phyloP scores from a whole-genome alignment of 2,797 vertebrate species.

The Myotis myotis region DNA sequence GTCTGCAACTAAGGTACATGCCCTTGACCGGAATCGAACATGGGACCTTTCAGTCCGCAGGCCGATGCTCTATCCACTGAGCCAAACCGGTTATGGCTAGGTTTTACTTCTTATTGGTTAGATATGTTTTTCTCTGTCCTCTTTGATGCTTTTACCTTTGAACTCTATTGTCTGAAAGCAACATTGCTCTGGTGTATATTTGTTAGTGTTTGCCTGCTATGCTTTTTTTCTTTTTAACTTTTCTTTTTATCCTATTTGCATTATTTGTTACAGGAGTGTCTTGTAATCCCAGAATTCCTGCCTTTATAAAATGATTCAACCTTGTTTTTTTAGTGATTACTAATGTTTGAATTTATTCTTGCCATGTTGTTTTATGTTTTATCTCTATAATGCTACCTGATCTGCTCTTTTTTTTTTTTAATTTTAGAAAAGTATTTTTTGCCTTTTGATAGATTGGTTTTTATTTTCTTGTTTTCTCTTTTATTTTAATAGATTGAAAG shows the following conservation, averaged over 20 bases:
- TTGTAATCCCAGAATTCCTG: background rate
- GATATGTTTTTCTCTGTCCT: background rate
- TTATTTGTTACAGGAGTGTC: background rate
- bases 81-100: too few species aligned
- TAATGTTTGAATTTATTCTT: slow-evolving; percentile 7
- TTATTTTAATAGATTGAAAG: background rate
- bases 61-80: too few species aligned
- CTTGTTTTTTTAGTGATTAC: background rate
- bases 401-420: background rate
- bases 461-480: background rate
- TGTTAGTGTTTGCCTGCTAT: background rate
- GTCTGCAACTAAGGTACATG: too few species aligned
- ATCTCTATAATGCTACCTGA: background rate
- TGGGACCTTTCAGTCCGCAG: too few species aligned
- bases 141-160: background rate
- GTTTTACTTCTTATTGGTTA: background rate
- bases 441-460: background rate
- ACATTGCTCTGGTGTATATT: background rate
- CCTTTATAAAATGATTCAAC: background rate
- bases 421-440: background rate
- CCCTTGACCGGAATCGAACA: too few species aligned
- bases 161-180: background rate
- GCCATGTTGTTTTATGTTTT: background rate
- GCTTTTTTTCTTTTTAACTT: background rate
- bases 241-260: background rate